Conservation (phyloP, 2,888 invertebrate genomes). For the Heteromyza rotundicornis region DNA sequence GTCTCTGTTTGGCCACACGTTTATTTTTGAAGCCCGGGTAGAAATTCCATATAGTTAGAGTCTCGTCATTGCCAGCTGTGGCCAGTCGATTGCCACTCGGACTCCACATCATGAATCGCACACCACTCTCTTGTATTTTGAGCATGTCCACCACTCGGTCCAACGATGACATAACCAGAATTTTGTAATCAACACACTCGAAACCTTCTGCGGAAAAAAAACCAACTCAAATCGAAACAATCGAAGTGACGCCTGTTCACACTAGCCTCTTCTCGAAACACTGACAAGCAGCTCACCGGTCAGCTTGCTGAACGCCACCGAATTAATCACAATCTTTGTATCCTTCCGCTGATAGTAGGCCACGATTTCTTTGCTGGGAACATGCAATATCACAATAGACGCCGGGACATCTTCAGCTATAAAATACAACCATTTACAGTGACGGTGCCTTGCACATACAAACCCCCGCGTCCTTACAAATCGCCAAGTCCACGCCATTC, state of each 20-base stretch:
- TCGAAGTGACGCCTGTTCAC: too few species aligned
- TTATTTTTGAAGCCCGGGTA: conserved; percentile 37
- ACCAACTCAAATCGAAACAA: background rate
- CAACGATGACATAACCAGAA: conserved; percentile 58
- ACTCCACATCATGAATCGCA: conserved; percentile 57
- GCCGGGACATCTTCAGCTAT: conserved; percentile 54
- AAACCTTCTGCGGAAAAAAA: conserved; percentile 33
- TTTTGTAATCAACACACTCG: conserved; percentile 39
- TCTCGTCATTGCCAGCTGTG: conserved; percentile 60
- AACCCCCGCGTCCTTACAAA: conserved; percentile 45
- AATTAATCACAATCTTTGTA: conserved; percentile 48
- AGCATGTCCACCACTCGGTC: conserved; percentile 58
- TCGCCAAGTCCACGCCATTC: conserved; percentile 59
- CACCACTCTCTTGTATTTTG: conserved; percentile 47
- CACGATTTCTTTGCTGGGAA: conserved; percentile 50
- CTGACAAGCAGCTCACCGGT: conserved; percentile 63
- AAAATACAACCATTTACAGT: too few species aligned
- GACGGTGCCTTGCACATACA: too few species aligned
- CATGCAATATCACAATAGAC: conserved; percentile 52
- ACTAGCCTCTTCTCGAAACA: conserved; percentile 42
- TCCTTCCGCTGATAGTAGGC: conserved; percentile 55
- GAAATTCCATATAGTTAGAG: conserved; percentile 62
- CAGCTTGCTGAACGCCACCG: conserved; percentile 59
- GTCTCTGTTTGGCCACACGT: too few species aligned
- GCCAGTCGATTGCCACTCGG: conserved; percentile 55